A percentile compares a stretch with the other conserved stretches of the same genome.
phyloP scores from a whole-genome alignment of 2,113 vertebrate species.

The Puntigrus tetrazona region DNA sequence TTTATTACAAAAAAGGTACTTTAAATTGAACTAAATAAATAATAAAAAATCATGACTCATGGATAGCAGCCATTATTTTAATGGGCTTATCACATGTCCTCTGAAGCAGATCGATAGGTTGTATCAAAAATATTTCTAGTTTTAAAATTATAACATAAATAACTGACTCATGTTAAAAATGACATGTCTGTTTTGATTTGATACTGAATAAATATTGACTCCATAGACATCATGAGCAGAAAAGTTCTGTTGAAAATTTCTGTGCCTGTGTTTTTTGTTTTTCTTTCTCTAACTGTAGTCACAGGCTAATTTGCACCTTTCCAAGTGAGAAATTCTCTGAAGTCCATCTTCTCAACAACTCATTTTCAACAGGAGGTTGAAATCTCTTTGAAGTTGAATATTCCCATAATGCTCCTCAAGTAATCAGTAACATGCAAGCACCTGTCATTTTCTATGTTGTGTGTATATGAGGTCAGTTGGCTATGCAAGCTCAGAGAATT shows the following conservation, averaged over 20 bases:
- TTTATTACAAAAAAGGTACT: too few species aligned
- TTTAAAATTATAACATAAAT: too few species aligned
- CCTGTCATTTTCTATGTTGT: not conserved
- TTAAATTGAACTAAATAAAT: too few species aligned
- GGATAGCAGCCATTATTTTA: too few species aligned
- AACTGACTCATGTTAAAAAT: too few species aligned
- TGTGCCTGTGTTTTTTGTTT: not conserved
- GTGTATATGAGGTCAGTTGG: not conserved
- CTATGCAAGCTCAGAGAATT: not conserved
- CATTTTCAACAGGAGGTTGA: not conserved
- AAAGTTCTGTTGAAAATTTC: not conserved
- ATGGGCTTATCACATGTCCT: too few species aligned
- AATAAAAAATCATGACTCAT: too few species aligned
- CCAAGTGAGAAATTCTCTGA: conserved; percentile 3
- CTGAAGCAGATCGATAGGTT: too few species aligned
- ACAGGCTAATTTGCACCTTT: conserved; percentile 9
- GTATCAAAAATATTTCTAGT: too few species aligned
- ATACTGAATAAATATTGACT: not conserved
- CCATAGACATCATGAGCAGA: not conserved
- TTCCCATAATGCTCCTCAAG: not conserved
- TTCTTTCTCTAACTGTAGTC: not conserved
- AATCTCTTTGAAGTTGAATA: not conserved
- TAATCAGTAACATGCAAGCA: not conserved
- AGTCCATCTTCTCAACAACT: conserved; percentile 1
- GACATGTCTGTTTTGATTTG: too few species aligned